Evolutionary conservation across 2,113 vertebrate species (phyloP).

Genomic region (Lagopus leucura): DNA sequence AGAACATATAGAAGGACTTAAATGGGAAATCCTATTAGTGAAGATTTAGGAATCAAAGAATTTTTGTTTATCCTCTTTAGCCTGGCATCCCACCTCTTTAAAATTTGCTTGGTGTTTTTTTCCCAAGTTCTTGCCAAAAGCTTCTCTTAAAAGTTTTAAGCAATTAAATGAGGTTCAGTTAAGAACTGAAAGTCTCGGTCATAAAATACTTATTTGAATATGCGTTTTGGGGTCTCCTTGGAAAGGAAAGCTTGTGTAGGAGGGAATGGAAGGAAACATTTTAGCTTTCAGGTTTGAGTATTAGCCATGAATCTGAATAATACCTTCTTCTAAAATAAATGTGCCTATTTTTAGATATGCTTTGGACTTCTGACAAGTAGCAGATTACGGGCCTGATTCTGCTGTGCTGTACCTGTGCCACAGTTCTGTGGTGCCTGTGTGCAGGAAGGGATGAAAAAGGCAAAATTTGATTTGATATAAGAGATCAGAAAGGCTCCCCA

Average conservation of each 20-base stretch:
- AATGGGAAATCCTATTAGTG: slow-evolving; percentile 34
- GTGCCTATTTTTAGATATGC: slow-evolving; percentile 26
- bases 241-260: slow-evolving; percentile 17
- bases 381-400: slow-evolving; percentile 1
- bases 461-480: neutral
- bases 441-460: neutral
- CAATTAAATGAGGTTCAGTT: slow-evolving; percentile 54
- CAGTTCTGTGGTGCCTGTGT: neutral
- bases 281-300: slow-evolving; percentile 11
- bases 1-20: slow-evolving; percentile 46
- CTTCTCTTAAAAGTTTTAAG: slow-evolving; percentile 53
- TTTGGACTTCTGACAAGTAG: slow-evolving; percentile 35
- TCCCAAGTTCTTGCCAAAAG: neutral
- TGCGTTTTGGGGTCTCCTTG: slow-evolving; percentile 7
- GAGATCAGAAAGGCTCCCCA: neutral
- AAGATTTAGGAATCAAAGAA: slow-evolving; percentile 32
- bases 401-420: neutral
- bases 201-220: slow-evolving; percentile 53
- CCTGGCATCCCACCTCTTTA: neutral
- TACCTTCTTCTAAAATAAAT: slow-evolving; percentile 50
- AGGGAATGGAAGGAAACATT: slow-evolving; percentile 23
- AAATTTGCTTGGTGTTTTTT: neutral
- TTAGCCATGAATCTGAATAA: slow-evolving; percentile 45
- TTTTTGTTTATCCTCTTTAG: slow-evolving; percentile 50
- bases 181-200: slow-evolving; percentile 22